Conservation (phyloP, 2,113 vertebrate species). For the Pristiophorus japonicus region DNA sequence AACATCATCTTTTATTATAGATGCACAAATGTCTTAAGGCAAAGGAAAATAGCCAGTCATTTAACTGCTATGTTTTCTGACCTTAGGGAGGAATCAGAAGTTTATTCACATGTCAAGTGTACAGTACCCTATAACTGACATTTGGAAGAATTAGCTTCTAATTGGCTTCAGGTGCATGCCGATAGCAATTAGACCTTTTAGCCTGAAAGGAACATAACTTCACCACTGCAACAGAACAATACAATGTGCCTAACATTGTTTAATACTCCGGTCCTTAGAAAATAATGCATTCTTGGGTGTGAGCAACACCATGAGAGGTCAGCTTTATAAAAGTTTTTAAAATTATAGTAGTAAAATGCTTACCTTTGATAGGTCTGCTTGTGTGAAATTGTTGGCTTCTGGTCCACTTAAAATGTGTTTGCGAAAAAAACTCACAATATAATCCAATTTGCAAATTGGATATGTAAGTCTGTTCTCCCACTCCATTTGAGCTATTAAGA, state of each 20-base stretch:
- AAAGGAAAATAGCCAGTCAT: neutral
- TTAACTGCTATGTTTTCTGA: neutral
- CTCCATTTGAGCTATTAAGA: constrained; percentile 19
- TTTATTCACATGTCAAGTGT: neutral
- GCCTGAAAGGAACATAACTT: neutral
- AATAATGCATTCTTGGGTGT: neutral
- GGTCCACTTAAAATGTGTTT: neutral
- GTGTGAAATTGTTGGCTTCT: constrained; percentile 14
- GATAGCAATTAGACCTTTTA: neutral
- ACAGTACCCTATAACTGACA: neutral
- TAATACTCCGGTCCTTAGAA: neutral
- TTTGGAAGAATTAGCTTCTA: neutral
- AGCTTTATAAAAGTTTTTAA: neutral
- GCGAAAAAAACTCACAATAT: constrained; percentile 13
- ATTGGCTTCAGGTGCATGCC: neutral
- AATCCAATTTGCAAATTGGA: constrained; percentile 10
- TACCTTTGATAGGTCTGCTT: constrained; percentile 31
- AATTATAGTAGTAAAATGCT: neutral
- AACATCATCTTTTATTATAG: neutral
- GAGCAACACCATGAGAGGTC: neutral
- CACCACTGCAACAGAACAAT: neutral
- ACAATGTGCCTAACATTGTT: neutral
- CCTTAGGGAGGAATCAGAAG: neutral
- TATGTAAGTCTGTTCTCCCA: neutral
- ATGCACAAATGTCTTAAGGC: neutral